A percentile compares a stretch with the other conserved stretches of the same genome.
Evolutionary conservation across 2,888 invertebrate genomes (phyloP).

Genomic region (Leptura quadrifasciata): DNA sequence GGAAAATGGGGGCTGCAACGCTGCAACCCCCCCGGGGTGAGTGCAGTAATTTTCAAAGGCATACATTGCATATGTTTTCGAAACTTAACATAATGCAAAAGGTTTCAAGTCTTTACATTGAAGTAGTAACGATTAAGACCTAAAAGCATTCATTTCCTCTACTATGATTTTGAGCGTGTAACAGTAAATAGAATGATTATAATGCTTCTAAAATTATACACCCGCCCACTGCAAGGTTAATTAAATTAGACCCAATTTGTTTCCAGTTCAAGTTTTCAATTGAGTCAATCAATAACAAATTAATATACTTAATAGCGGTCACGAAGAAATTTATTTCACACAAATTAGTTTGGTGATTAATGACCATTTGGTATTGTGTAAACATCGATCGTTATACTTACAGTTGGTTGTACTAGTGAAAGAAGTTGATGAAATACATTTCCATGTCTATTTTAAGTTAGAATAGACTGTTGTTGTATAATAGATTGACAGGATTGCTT

Average conservation of each 20-base stretch:
- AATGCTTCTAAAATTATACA: too few species aligned
- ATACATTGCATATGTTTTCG: too few species aligned
- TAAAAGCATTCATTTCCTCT: too few species aligned
- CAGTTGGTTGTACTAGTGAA: slow-evolving; percentile 7
- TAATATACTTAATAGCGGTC: slow-evolving; percentile 9
- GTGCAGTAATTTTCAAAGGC: too few species aligned
- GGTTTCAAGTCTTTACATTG: too few species aligned
- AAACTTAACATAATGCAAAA: too few species aligned
- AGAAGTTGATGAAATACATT: not conserved
- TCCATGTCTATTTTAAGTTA: not conserved
- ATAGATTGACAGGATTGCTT: not conserved
- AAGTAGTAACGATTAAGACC: too few species aligned
- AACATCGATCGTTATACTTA: not conserved
- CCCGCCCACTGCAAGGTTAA: not conserved
- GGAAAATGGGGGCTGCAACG: too few species aligned
- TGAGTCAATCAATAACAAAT: not conserved
- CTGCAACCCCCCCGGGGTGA: too few species aligned
- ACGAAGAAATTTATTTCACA: slow-evolving; percentile 27
- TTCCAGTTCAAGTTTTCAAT: slow-evolving; percentile 2
- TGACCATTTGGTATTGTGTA: slow-evolving; percentile 5
- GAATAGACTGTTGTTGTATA: not conserved
- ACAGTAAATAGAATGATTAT: too few species aligned
- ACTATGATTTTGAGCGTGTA: too few species aligned
- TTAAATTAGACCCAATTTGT: slow-evolving; percentile 19
- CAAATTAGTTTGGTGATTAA: slow-evolving; percentile 13